These are phyloP conservation scores for Macropis europaea DNA, from an alignment of 2,888 invertebrate species.

Conservation along the genomic window DNA sequence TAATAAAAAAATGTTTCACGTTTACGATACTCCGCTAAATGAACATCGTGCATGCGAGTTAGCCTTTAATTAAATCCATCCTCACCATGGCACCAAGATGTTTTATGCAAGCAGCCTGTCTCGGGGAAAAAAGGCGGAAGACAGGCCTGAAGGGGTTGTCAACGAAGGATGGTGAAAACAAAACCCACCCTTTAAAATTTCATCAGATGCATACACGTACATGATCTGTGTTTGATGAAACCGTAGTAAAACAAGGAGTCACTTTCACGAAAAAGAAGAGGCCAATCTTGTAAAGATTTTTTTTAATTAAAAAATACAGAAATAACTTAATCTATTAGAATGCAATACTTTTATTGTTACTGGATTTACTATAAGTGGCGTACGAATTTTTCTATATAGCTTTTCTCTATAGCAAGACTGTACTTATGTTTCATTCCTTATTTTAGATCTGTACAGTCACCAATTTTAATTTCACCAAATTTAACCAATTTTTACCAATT, in stretches of 20 bases:
- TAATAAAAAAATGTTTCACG: slow-evolving; percentile 23
- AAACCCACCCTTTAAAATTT: slow-evolving; percentile 12
- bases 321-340: too few species aligned
- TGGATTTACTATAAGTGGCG: too few species aligned
- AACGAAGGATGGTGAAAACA: slow-evolving; percentile 1
- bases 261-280: not conserved
- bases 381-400: too few species aligned
- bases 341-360: too few species aligned
- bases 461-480: too few species aligned
- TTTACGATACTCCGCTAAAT: slow-evolving; percentile 5
- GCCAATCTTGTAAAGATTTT: not conserved
- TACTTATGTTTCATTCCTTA: too few species aligned
- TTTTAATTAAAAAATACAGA: too few species aligned
- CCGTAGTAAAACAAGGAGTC: not conserved
- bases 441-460: too few species aligned
- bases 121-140: not conserved
- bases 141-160: slow-evolving; percentile 4
- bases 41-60: slow-evolving; percentile 43
- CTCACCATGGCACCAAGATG: slow-evolving; percentile 18
- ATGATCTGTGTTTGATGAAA: not conserved
- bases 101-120: slow-evolving; percentile 10
- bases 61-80: slow-evolving; percentile 47
- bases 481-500: too few species aligned
- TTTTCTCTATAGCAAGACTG: too few species aligned
- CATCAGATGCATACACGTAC: slow-evolving; percentile 18